Conservation (phyloP, 2,888 invertebrate species). For the Tetragonula carbonaria region DNA sequence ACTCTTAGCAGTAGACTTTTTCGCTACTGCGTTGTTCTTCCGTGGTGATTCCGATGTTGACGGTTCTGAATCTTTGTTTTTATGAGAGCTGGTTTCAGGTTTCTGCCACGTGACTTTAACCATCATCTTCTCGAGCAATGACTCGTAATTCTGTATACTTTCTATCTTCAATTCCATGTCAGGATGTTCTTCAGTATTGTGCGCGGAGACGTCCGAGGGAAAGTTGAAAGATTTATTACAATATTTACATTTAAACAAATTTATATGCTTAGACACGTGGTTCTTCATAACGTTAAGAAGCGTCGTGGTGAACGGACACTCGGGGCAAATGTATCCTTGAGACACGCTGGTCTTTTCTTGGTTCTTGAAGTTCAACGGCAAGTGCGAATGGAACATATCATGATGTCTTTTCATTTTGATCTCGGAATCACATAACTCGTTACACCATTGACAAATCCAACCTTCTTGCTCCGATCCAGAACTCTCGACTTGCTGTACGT, state of each 20-base stretch:
- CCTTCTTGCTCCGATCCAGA: conserved; percentile 47
- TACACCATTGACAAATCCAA: conserved; percentile 80
- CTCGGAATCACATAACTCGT: conserved; percentile 78
- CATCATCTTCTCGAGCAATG: conserved; percentile 70
- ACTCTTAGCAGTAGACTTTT: conserved; percentile 84
- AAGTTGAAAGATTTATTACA: conserved; percentile 80
- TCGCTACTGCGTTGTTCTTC: conserved; percentile 78
- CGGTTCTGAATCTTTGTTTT: background rate
- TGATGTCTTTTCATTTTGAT: conserved; percentile 81
- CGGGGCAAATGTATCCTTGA: conserved; percentile 81
- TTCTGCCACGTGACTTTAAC: conserved; percentile 51
- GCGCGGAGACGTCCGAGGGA: conserved; percentile 74
- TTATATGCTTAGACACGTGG: conserved; percentile 83
- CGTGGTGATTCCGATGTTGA: background rate
- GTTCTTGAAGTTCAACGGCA: conserved; percentile 75
- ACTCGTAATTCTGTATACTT: conserved; percentile 68
- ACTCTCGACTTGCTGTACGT: conserved; percentile 6
- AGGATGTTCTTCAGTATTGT: conserved; percentile 78
- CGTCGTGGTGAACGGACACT: conserved; percentile 80
- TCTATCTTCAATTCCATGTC: conserved; percentile 75
- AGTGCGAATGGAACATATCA: conserved; percentile 81
- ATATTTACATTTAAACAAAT: conserved; percentile 83
- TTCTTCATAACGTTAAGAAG: conserved; percentile 79
- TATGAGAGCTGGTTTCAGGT: background rate
- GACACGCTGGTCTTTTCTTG: conserved; percentile 44